Base-by-base conservation (phyloP, 2,797 vertebrate genomes). In the Brachyrhaphis roseni region DNA sequence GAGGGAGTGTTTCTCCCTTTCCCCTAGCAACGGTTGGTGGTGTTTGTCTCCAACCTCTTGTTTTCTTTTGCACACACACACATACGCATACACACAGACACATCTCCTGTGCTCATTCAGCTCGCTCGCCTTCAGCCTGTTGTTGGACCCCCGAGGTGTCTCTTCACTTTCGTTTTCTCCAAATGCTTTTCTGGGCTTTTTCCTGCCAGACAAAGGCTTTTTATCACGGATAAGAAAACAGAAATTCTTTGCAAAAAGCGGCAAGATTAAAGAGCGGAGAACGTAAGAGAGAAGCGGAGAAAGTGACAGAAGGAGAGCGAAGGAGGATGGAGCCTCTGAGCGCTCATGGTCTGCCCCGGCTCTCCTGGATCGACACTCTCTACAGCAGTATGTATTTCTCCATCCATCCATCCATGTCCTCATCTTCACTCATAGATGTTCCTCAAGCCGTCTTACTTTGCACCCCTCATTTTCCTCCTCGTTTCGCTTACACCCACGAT, bases 331-430 rank as follows among this genome's bases (percentile, higher is more conserved):
- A 99, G 95, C 98, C 97, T 81, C 95, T 98, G 85, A 98, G 97
- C 94, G 96, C 97, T 86, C 97, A 93, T 76, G 97, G 97, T 93
- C 96, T 98, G 93, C 97, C 98, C 83, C 96, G 97, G 89, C 98
- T 99, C 91, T 99, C 98, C 92, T 98, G 98, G 98, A 99, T 99
- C 92, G 97, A 99, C 96, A 99, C 98, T 62, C 97, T 98, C 85
- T 99, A 99, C 91, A 97, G 97, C 97, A 98, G 98, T 98, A 98
- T 46, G 98, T 97, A 96, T 76, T 81, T 45, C 57, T 71, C 43
- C 76, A 7, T 78, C 82, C 72, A 7, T 84, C 47, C 68, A 6
- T 84, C 45, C 68, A 12, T 79, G 76, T 74, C 74, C 82, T 78
- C 78, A 74, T 71, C 83, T 78, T 78, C 78, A 31, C 82, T 62